Evolutionary conservation across 2,888 invertebrate species (phyloP), one percentile per base, ranked within the genome.

Genomic region (Bellardia pandia): DNA sequence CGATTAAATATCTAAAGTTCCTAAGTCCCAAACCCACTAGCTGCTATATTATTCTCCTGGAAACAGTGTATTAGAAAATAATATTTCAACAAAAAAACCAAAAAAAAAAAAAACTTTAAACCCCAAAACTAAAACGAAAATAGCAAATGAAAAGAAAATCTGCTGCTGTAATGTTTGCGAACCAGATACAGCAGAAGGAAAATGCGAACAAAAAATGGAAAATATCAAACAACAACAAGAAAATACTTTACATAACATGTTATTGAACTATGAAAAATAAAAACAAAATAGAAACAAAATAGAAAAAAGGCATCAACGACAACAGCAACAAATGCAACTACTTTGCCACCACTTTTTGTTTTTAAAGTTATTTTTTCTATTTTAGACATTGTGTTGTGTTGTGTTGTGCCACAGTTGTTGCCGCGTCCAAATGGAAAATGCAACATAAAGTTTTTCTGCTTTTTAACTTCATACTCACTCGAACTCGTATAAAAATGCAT

Each of bases 241-340:
- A 92, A 92, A 92, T 91, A 90, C 90, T 92, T 92, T 92, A 92
- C 92, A 92, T 92, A 92, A 92, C 92, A 92, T 92, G 92, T 92
- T 92, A 92, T 92, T 92, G 92, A 92, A 92, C 92, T 91, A 89
- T 90, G 89, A 89, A 90, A 90, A 89, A 88, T 90, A 90, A 90
- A 90, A 86, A 53, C 40, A 84, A 84, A 48, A 80, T 51, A 9
- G n/a, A 58, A 69, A 64, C 16, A 68, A 64, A 83, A 80, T 79
- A 16, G 53, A 83, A 86, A 78, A 45, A 45, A 45, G 45, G 13
- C 45, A 37, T 37, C 37, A 83, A 69, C 72, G 90, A 69, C 89
- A 86, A 88, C 86, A 89, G 74, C 58, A 11, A 76, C 71, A 81
- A 62, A 16, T 13, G 72, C 89, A 85, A 88, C 86, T 75, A 72